These are phyloP conservation scores for Aphaenogaster floridana DNA, from an alignment of 1,140 invertebrate genomes.

Conservation along the genomic window DNA sequence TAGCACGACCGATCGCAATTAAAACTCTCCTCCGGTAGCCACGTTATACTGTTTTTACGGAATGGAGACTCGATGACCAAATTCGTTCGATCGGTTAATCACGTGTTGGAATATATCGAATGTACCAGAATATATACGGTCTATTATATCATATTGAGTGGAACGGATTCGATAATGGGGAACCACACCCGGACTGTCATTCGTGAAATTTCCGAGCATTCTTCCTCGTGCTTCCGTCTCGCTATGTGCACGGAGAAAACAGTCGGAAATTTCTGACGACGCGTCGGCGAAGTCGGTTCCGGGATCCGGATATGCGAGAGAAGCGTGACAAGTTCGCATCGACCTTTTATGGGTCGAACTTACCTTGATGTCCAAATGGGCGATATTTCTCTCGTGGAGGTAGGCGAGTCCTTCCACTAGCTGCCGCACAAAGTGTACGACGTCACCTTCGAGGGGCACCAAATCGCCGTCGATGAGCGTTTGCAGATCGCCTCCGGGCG, in stretches of 20 bases:
- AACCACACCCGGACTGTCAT: not conserved
- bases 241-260: constrained; percentile 25
- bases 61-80: not conserved
- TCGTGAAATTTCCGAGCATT: not conserved
- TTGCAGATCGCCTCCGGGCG: constrained; percentile 92
- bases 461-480: constrained; percentile 92
- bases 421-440: constrained; percentile 90
- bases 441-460: constrained; percentile 90
- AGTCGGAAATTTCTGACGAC: constrained; percentile 57
- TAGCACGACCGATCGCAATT: constrained; percentile 71
- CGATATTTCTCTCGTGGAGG: constrained; percentile 92
- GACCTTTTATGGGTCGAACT: constrained; percentile 84
- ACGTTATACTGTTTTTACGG: not conserved
- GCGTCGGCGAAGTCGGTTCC: constrained; percentile 42
- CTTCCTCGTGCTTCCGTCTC: not conserved
- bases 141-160: not conserved
- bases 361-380: constrained; percentile 94
- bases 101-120: not conserved
- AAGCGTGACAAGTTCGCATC: constrained; percentile 73
- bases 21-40: constrained; percentile 45
- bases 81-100: not conserved
- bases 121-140: not conserved
- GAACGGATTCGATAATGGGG: not conserved
- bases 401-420: constrained; percentile 91
- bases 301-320: constrained; percentile 71